Percentiles rank a stretch among this genome's conserved stretches.
Conservation (phyloP, 2,797 vertebrate genomes). For the Oreochromis grahami region DNA sequence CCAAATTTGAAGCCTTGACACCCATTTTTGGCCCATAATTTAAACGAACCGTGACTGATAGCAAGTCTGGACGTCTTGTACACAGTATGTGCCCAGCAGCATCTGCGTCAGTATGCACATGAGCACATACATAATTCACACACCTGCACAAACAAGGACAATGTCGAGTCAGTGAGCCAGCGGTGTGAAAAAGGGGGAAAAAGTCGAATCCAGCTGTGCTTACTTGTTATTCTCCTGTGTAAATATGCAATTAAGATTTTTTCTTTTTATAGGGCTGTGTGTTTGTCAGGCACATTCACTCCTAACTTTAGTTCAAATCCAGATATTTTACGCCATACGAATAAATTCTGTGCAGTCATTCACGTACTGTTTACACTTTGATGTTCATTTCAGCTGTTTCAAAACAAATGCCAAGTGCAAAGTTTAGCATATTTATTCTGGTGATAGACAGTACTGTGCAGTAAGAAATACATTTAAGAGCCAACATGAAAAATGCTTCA, state of each 20-base stretch:
- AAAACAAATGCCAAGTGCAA: neutral
- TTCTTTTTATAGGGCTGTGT: neutral
- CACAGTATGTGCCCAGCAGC: conserved; percentile 13
- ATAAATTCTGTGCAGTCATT: neutral
- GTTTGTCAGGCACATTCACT: neutral
- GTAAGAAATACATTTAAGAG: neutral
- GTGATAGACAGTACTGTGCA: neutral
- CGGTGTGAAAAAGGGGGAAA: neutral
- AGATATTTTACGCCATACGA: neutral
- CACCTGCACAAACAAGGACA: conserved; percentile 19
- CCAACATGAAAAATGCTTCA: neutral
- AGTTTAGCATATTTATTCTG: neutral
- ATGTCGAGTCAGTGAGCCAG: neutral
- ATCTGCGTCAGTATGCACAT: conserved; percentile 24
- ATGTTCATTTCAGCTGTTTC: neutral
- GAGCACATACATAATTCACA: neutral
- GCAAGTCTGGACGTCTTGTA: conserved; percentile 26
- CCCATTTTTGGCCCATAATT: conserved; percentile 14
- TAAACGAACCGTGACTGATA: conserved; percentile 38
- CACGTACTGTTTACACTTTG: rapidly evolving
- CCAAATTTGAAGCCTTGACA: conserved; percentile 32
- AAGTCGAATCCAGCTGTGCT: neutral
- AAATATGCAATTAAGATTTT: neutral
- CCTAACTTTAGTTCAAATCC: neutral
- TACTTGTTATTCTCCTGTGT: neutral